Evolutionary conservation across 2,797 vertebrate genomes (phyloP).

Genomic region (Trematomus bernacchii): DNA sequence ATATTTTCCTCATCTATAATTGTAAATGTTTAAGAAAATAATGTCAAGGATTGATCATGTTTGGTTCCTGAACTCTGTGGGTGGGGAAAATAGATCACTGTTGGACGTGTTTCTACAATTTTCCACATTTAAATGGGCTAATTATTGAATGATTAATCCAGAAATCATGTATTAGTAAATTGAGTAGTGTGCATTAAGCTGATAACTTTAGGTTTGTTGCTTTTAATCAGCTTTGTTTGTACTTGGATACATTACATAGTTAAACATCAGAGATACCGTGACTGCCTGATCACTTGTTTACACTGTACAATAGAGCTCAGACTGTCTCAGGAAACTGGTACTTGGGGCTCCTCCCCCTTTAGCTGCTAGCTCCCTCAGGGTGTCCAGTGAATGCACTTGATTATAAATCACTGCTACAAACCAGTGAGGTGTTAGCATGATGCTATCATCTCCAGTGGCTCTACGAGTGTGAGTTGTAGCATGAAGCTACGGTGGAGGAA

Average conservation of each 20-base stretch:
- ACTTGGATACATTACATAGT: no score
- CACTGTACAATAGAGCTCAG: not conserved
- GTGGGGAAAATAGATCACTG: no score
- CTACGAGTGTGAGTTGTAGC: slow-evolving; percentile 37
- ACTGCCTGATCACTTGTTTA: not conserved
- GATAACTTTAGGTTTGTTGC: not conserved
- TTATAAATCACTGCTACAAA: slow-evolving; percentile 39
- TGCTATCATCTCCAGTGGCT: slow-evolving; percentile 40
- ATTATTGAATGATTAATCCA: not conserved
- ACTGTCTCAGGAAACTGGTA: not conserved
- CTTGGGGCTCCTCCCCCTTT: slow-evolving; percentile 6
- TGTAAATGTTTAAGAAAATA: not conserved
- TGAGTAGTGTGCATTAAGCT: no score
- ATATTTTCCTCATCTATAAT: not conserved
- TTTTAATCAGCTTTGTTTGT: not conserved
- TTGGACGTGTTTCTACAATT: no score
- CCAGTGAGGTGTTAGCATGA: slow-evolving; percentile 25
- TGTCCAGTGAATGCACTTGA: slow-evolving; percentile 35
- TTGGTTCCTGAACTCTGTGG: not conserved
- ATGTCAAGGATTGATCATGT: not conserved
- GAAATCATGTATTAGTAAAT: not conserved
- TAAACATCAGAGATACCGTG: no score
- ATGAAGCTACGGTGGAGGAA: slow-evolving; percentile 35
- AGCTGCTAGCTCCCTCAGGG: slow-evolving; percentile 24
- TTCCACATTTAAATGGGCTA: no score